These are phyloP conservation scores for Eupithecia subfuscata DNA, from an alignment of 2,888 invertebrate species.

Conservation along the genomic window DNA sequence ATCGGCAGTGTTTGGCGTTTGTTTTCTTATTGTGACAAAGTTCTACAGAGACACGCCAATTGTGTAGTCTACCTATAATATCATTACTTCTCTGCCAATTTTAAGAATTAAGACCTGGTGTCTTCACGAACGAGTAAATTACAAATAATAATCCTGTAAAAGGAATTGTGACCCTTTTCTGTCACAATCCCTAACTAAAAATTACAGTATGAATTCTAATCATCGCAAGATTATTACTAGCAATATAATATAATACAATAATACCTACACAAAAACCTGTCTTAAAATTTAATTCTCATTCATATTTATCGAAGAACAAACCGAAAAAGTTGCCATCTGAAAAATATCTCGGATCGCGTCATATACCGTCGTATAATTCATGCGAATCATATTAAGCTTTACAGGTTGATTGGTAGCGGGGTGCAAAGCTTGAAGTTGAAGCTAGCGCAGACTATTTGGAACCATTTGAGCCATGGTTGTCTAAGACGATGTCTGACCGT, in stretches of 20 bases:
- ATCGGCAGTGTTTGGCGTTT: too few relatives aligned
- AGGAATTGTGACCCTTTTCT: background rate
- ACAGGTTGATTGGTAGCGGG: too few relatives aligned
- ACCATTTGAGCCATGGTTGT: too few relatives aligned
- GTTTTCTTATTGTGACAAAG: too few relatives aligned
- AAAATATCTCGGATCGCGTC: background rate
- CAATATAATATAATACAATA: background rate
- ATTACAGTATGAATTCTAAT: background rate
- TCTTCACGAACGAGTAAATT: background rate
- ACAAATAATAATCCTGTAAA: background rate
- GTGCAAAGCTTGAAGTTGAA: too few relatives aligned
- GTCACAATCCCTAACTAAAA: background rate
- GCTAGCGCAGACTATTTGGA: too few relatives aligned
- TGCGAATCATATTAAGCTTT: background rate
- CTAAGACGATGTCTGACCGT: too few relatives aligned
- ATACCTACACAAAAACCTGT: background rate
- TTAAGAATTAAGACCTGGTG: too few relatives aligned
- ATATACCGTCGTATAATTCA: background rate
- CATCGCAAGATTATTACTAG: background rate
- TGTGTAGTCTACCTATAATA: too few relatives aligned
- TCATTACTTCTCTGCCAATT: too few relatives aligned
- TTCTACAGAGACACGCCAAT: too few relatives aligned
- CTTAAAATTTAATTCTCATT: background rate
- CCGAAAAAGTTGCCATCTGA: background rate
- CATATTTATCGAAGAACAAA: background rate